Evolutionary conservation across 2,888 invertebrate genomes (phyloP), one percentile per base, ranked within the genome.

Genomic region (Cephonodes hylas): DNA sequence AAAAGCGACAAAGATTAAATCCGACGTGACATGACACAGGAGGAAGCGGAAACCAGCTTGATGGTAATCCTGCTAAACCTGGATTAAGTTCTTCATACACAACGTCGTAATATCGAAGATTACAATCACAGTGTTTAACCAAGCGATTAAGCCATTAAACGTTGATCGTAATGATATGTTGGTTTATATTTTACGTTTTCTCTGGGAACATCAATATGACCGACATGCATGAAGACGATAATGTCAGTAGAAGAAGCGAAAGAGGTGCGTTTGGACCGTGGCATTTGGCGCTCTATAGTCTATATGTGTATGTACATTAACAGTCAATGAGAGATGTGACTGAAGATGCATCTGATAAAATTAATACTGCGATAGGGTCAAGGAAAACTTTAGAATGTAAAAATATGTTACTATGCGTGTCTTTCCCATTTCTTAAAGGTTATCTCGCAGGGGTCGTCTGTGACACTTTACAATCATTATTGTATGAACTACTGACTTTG

Each of bases 11-110:
- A 18, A 44, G 42, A 59, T 42, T 44, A 59, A 58, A 59, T 59
- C 44, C 20, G 44, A 59, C 27, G 13, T 59, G 58, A 59, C 27
- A 44, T 42, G 15, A 34, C 18, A 59, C n/a, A 38, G 23, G 42
- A 44, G 58, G 58, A 59, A 59, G 44, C 58, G 58, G 58, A 59
- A 44, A 59, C 58, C 15, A 0, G 44, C 44, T 25, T 44, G 44
- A 59, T 31, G 53, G 4, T 59, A 59, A 59, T 59, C 58, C 44
- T 44, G 8, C 5, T 42, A 25, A 44, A 59, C 22, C 15, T 7
- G 44, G 58, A 59, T 59, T 59, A 59, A 25, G 25, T 7, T 44
- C 18, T 59, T 44, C 25, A 48, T 25, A 59, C 44, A 59, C 5
- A 18, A 23, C 58, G 15, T 42, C 58, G 18, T 27, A 25, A 27